A percentile compares a stretch with the other conserved stretches of the same genome.
Evolutionary conservation across 2,888 invertebrate species (phyloP).

Genomic region (Limnephilus auricula): DNA sequence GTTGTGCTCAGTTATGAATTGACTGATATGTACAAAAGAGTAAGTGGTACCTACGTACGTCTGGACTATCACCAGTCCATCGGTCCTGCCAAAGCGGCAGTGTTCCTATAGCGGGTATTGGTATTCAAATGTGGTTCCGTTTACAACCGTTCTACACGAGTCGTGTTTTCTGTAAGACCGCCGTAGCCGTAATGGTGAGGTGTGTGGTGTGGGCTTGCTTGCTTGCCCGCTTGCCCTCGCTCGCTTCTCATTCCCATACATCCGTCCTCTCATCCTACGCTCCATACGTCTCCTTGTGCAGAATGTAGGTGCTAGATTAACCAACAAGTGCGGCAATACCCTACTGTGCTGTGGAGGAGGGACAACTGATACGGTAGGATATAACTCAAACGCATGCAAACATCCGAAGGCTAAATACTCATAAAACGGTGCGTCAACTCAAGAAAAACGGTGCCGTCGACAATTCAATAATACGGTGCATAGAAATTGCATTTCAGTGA

Average conservation of each 20-base stretch:
- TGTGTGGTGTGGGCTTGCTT: constrained; percentile 39
- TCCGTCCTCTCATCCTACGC: constrained; percentile 68
- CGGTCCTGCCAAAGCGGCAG: constrained; percentile 71
- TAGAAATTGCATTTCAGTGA: constrained; percentile 79
- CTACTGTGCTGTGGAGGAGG: constrained; percentile 69
- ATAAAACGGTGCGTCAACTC: constrained; percentile 78
- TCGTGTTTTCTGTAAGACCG: constrained; percentile 60
- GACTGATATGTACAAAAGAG: constrained; percentile 65
- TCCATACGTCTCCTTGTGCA: constrained; percentile 51
- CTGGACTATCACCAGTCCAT: constrained; percentile 70
- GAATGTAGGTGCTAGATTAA: constrained; percentile 62
- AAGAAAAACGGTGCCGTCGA: constrained; percentile 78
- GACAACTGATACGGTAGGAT: constrained; percentile 70
- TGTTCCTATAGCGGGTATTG: constrained; percentile 76
- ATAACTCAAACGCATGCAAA: constrained; percentile 76
- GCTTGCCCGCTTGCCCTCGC: background rate
- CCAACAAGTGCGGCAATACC: constrained; percentile 69
- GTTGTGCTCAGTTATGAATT: constrained; percentile 65
- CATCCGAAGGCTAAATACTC: constrained; percentile 77
- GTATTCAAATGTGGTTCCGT: constrained; percentile 84
- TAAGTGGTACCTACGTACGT: constrained; percentile 64
- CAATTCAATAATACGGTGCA: constrained; percentile 75
- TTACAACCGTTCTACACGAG: constrained; percentile 53
- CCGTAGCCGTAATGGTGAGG: constrained; percentile 55
- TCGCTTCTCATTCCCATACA: constrained; percentile 68